Evolutionary conservation across 2,797 vertebrate genomes (phyloP).

Genomic region (Numenius phaeopus): DNA sequence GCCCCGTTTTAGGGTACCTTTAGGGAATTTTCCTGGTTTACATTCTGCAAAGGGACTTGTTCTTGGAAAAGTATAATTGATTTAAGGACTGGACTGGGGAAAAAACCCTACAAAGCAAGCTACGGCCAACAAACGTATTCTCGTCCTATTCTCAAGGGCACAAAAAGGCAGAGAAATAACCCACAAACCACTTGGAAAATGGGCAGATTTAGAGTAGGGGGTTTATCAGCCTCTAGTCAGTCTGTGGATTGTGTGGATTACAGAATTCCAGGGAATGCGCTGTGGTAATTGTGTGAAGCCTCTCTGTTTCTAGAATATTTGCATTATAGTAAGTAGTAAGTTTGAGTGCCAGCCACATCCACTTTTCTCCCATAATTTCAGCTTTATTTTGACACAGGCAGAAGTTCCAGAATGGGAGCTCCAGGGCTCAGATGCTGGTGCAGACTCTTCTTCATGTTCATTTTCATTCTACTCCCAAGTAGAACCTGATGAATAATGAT

Average conservation of each 20-base stretch:
- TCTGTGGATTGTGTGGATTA: background rate
- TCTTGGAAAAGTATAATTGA: background rate
- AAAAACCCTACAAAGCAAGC: background rate
- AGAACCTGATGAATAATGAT: conserved; percentile 8
- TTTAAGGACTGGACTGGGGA: background rate
- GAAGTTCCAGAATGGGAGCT: background rate
- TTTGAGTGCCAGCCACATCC: background rate
- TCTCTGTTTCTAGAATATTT: background rate
- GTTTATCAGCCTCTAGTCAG: background rate
- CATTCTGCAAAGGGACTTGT: accelerated
- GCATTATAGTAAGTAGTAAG: background rate
- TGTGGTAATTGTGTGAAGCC: background rate
- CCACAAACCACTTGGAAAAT: background rate
- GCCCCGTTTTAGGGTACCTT: background rate
- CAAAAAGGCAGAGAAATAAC: background rate
- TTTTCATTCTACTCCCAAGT: background rate
- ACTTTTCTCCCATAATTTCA: background rate
- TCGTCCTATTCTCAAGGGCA: background rate
- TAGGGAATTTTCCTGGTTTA: background rate
- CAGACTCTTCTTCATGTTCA: background rate
- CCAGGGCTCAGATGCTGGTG: background rate
- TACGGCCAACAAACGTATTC: background rate
- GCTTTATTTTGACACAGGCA: background rate
- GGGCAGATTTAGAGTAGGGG: background rate
- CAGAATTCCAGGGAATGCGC: background rate